phyloP scores from a whole-genome alignment of 2,888 invertebrate species.

The Caenorhabditis doughertyi region DNA sequence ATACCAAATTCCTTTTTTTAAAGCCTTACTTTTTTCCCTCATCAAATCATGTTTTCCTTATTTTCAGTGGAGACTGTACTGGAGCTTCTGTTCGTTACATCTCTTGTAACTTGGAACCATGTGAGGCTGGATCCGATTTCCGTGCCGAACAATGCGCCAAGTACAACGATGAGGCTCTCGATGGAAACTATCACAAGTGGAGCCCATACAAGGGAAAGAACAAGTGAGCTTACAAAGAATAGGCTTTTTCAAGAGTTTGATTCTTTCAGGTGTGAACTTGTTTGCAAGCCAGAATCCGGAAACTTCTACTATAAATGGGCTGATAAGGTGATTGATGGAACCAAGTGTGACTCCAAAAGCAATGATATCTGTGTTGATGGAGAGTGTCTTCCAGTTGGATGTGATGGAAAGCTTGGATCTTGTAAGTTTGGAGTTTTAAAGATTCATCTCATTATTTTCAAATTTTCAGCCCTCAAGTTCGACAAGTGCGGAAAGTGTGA shows the following conservation, averaged over 20 bases:
- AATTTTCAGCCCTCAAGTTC: constrained; percentile 86
- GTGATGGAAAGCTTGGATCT: constrained; percentile 95
- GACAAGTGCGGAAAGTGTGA: constrained; percentile 94
- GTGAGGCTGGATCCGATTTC: constrained; percentile 87
- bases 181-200: constrained; percentile 89
- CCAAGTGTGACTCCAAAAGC: constrained; percentile 87
- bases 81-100: constrained; percentile 91
- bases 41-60: background rate
- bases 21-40: too few relatives aligned
- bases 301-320: constrained; percentile 93
- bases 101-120: constrained; percentile 92
- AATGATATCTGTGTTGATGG: constrained; percentile 96
- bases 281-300: constrained; percentile 94
- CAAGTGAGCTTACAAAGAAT: constrained; percentile 68
- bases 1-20: too few relatives aligned
- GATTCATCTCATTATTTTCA: background rate
- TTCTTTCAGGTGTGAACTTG: constrained; percentile 88
- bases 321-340: constrained; percentile 88
- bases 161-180: constrained; percentile 90
- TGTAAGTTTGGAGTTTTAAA: constrained; percentile 72
- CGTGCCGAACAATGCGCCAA: constrained; percentile 92
- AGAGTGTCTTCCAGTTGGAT: constrained; percentile 94
- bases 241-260: background rate
- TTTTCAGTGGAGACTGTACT: constrained; percentile 85
- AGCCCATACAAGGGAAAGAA: constrained; percentile 82